Evolutionary conservation across 2,888 invertebrate species (phyloP).

Genomic region (Aleiodes leptofemur): DNA sequence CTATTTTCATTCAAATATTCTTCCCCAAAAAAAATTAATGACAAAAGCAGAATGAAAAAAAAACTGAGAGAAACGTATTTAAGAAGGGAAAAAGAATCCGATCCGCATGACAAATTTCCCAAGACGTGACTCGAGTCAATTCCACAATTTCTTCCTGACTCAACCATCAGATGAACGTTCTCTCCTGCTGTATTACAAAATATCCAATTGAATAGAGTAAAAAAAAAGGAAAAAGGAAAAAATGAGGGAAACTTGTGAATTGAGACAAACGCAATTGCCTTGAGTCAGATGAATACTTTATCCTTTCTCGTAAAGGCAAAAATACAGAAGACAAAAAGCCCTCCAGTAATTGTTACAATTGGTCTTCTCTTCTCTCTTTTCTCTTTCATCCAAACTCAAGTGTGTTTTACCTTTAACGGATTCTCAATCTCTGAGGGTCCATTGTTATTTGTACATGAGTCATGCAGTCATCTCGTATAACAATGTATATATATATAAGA

Average conservation of each 20-base stretch:
- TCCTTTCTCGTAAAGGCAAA: slow-evolving; percentile 7
- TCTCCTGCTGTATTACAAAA: slow-evolving; percentile 14
- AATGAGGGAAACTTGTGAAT: neutral
- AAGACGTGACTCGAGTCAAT: slow-evolving; percentile 33
- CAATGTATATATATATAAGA: slow-evolving; percentile 5
- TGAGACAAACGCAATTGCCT: slow-evolving; percentile 25
- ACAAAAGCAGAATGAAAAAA: neutral
- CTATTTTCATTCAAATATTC: neutral
- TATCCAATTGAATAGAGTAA: neutral
- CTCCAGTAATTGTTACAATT: slow-evolving; percentile 57
- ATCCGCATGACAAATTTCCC: slow-evolving; percentile 33
- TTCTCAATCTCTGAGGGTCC: slow-evolving; percentile 49
- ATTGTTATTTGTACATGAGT: slow-evolving; percentile 55
- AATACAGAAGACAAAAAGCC: slow-evolving; percentile 23
- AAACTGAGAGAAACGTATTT: neutral
- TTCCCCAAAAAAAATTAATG: neutral
- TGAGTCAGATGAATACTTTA: slow-evolving; percentile 8
- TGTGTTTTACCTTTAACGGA: slow-evolving; percentile 55
- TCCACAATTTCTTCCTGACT: slow-evolving; percentile 22
- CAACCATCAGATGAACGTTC: slow-evolving; percentile 29
- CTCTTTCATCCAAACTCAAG: slow-evolving; percentile 41
- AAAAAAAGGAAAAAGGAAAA: neutral
- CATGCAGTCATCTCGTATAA: slow-evolving; percentile 52
- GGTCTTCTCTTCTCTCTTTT: slow-evolving; percentile 38
- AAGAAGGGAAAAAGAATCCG: slow-evolving; percentile 4